Conservation (phyloP, 2,888 invertebrate species). For the Phasia obesa region DNA sequence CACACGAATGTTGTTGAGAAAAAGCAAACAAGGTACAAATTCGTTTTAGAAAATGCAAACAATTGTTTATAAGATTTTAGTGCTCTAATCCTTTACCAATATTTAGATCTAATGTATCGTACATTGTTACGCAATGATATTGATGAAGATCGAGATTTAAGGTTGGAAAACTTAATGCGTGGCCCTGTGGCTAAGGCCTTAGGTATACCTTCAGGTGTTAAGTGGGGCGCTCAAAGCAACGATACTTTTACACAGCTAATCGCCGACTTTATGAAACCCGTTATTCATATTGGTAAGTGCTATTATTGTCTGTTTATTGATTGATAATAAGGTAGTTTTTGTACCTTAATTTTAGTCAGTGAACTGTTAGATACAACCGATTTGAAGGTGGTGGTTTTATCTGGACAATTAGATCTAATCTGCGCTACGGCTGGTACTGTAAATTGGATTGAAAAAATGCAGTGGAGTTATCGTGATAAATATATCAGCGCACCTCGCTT, state of each 20-base stretch:
- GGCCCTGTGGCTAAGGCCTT: slow-evolving; percentile 87
- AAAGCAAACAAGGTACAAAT: too few species aligned
- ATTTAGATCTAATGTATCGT: not conserved
- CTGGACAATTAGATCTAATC: slow-evolving; percentile 92
- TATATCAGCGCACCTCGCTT: slow-evolving; percentile 85
- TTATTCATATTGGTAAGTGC: slow-evolving; percentile 85
- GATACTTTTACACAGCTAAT: slow-evolving; percentile 85
- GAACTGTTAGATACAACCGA: slow-evolving; percentile 87
- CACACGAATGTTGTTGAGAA: not conserved
- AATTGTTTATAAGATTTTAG: too few species aligned
- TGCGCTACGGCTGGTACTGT: slow-evolving; percentile 91
- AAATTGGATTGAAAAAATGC: slow-evolving; percentile 88
- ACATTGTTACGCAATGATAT: too few species aligned
- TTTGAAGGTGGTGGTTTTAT: slow-evolving; percentile 87
- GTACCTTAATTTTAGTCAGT: slow-evolving; percentile 84
- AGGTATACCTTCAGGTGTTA: slow-evolving; percentile 85
- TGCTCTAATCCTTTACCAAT: too few species aligned
- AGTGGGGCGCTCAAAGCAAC: slow-evolving; percentile 86
- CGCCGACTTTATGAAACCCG: slow-evolving; percentile 92
- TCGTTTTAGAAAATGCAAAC: not conserved
- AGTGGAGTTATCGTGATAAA: slow-evolving; percentile 85
- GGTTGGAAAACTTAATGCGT: slow-evolving; percentile 87
- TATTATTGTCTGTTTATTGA: not conserved
- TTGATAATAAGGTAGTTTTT: not conserved
- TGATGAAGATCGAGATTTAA: slow-evolving; percentile 76